Conservation (phyloP, 2,888 invertebrate species). For the Sphaerophoria rueppellii region DNA sequence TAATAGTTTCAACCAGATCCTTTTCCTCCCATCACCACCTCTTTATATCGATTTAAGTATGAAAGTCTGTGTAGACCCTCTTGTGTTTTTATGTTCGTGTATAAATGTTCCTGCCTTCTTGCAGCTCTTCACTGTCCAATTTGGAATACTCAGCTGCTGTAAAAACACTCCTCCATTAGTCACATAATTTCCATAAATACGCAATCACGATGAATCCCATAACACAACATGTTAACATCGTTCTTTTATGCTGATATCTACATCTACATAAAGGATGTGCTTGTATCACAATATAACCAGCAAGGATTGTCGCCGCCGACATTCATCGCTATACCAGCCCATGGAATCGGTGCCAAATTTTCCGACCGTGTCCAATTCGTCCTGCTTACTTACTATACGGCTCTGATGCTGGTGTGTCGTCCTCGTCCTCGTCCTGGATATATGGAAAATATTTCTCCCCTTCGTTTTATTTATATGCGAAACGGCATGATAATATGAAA, state of each 20-base stretch:
- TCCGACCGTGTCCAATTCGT: conserved; percentile 63
- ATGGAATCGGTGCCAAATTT: conserved; percentile 66
- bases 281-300: conserved; percentile 16
- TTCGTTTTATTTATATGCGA: conserved; percentile 36
- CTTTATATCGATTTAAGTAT: conserved; percentile 53
- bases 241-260: conserved; percentile 33
- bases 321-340: conserved; percentile 14
- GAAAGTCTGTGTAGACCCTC: conserved; percentile 17
- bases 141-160: conserved; percentile 60
- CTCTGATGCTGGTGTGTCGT: too few relatives aligned
- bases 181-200: conserved; percentile 75
- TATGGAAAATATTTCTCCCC: conserved; percentile 9
- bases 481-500: conserved; percentile 62
- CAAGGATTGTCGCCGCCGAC: conserved; percentile 41
- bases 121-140: background rate
- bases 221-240: conserved; percentile 71
- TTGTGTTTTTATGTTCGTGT: conserved; percentile 15
- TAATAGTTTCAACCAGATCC: conserved; percentile 67
- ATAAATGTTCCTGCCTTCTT: conserved; percentile 4
- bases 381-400: too few relatives aligned
- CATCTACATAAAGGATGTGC: background rate
- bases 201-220: conserved; percentile 74
- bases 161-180: conserved; percentile 65
- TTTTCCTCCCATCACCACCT: background rate
- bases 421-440: conserved; percentile 33